Conservation (phyloP, 2,113 vertebrate genomes). For the Oreochromis niloticus region DNA sequence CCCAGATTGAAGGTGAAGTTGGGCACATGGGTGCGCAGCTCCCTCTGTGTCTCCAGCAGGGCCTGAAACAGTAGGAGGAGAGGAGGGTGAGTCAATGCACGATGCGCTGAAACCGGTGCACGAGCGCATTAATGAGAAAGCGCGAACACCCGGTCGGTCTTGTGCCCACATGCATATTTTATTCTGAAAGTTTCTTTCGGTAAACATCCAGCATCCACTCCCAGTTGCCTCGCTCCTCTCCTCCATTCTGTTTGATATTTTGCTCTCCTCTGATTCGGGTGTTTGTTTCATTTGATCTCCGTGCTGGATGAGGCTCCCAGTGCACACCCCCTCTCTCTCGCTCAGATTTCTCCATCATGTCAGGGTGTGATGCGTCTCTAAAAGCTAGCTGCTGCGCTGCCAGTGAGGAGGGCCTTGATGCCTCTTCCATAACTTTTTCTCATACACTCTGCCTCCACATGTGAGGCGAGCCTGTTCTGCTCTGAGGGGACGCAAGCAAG, state of each 20-base stretch:
- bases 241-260: slow-evolving; percentile 64
- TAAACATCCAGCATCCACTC: slow-evolving; percentile 58
- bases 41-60: slow-evolving; percentile 87
- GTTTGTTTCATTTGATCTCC: slow-evolving; percentile 69
- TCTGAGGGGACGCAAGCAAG: slow-evolving; percentile 44
- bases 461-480: slow-evolving; percentile 44
- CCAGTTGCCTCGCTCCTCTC: slow-evolving; percentile 45
- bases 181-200: slow-evolving; percentile 42
- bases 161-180: slow-evolving; percentile 45
- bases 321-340: background rate
- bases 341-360: slow-evolving; percentile 22
- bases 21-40: slow-evolving; percentile 88
- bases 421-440: slow-evolving; percentile 22
- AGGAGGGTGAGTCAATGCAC: background rate
- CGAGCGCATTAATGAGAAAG: slow-evolving; percentile 18
- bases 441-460: slow-evolving; percentile 32
- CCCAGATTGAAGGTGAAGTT: slow-evolving; percentile 99
- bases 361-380: slow-evolving; percentile 47
- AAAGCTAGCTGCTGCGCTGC: slow-evolving; percentile 41
- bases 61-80: slow-evolving; percentile 72
- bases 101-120: background rate
- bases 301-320: slow-evolving; percentile 33
- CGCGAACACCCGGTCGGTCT: background rate
- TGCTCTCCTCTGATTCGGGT: slow-evolving; percentile 56
- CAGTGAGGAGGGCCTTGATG: slow-evolving; percentile 41